phyloP scores from a whole-genome alignment of 1,140 invertebrate genomes.

The Hypsibius dujardini region DNA sequence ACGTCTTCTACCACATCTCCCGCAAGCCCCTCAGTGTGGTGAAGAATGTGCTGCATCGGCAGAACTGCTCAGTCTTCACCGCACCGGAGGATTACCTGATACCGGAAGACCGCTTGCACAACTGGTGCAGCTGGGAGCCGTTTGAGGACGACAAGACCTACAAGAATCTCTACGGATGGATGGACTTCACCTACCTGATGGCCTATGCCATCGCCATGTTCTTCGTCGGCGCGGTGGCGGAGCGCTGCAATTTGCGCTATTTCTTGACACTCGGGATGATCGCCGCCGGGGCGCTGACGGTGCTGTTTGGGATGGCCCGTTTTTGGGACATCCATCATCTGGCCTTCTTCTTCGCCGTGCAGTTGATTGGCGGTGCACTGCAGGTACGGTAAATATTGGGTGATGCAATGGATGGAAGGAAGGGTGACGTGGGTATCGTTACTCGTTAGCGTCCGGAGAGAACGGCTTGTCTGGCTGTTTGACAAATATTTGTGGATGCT shows the following conservation, averaged over 20 bases:
- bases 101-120: slow-evolving; percentile 28
- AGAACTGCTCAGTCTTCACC: slow-evolving; percentile 29
- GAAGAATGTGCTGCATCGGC: slow-evolving; percentile 49
- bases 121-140: slow-evolving; percentile 73
- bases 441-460: too few species aligned
- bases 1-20: slow-evolving; percentile 74
- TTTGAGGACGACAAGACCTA: slow-evolving; percentile 40
- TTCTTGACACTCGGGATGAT: not conserved
- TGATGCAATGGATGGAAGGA: too few species aligned
- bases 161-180: not conserved
- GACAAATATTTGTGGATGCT: too few species aligned
- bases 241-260: not conserved
- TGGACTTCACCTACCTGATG: not conserved
- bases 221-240: not conserved
- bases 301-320: not conserved
- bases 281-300: not conserved
- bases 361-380: slow-evolving; percentile 26
- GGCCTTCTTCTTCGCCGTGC: not conserved
- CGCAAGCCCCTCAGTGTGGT: slow-evolving; percentile 55
- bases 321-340: not conserved
- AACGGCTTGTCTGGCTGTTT: too few species aligned
- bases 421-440: too few species aligned
- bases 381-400: slow-evolving; percentile 15
- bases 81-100: slow-evolving; percentile 29
- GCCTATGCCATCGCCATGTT: not conserved